These are phyloP conservation scores for Eutolmus rufibarbis DNA, from an alignment of 2,888 invertebrate genomes.

Conservation along the genomic window DNA sequence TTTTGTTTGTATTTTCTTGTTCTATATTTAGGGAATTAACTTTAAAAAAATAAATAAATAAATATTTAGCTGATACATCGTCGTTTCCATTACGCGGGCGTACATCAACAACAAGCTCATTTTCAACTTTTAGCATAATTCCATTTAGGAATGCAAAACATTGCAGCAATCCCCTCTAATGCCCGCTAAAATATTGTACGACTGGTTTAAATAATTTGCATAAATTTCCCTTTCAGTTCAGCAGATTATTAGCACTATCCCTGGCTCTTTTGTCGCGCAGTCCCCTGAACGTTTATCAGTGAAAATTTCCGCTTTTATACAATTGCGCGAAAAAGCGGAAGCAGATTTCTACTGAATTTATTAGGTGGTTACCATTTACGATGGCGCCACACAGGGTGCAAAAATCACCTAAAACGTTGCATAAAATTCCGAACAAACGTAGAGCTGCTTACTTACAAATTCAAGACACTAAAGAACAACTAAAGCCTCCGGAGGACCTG, in stretches of 20 bases:
- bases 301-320: background rate
- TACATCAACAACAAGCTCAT: background rate
- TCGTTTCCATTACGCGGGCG: background rate
- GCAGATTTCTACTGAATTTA: slow-evolving; percentile 11
- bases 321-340: background rate
- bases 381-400: slow-evolving; percentile 5
- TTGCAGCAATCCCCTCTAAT: background rate
- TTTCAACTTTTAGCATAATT: background rate
- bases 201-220: background rate
- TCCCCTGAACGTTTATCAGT: background rate
- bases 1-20: background rate
- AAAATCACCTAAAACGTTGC: slow-evolving; percentile 10
- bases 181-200: background rate
- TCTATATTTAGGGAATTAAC: background rate
- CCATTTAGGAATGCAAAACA: background rate
- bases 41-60: too few relatives aligned
- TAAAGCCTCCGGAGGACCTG: background rate
- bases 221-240: background rate
- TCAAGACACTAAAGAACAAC: slow-evolving; percentile 25
- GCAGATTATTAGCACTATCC: background rate
- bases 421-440: background rate
- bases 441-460: slow-evolving; percentile 20
- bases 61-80: background rate
- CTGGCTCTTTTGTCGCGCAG: background rate
- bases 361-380: slow-evolving; percentile 21